Percentiles rank a stretch among this genome's conserved stretches.
Evolutionary conservation across 1,140 invertebrate species (phyloP).

Genomic region (Drosophila azteca): DNA sequence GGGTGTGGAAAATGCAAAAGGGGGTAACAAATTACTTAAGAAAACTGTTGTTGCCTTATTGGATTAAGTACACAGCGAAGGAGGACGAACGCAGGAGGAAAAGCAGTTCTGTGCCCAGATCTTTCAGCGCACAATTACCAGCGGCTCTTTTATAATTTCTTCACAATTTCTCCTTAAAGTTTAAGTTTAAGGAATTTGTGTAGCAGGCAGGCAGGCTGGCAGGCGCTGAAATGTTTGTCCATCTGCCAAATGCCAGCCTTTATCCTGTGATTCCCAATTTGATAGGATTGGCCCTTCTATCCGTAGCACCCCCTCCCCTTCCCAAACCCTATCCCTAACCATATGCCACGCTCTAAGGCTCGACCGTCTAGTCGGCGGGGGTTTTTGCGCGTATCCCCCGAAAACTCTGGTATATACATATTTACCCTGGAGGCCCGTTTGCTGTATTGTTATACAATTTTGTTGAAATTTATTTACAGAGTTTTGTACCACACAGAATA

Average conservation of each 20-base stretch:
- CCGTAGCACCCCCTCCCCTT: not conserved
- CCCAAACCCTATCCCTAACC: too few species aligned
- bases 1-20: conserved; percentile 18
- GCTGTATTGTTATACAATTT: conserved; percentile 81
- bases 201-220: conserved; percentile 5
- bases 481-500: conserved; percentile 77
- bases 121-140: conserved; percentile 76
- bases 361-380: conserved; percentile 8
- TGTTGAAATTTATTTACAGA: conserved; percentile 82
- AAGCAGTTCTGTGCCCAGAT: conserved; percentile 49
- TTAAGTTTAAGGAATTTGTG: conserved; percentile 9
- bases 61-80: conserved; percentile 58
- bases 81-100: conserved; percentile 14
- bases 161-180: conserved; percentile 27
- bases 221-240: conserved; percentile 44
- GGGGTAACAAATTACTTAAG: conserved; percentile 78
- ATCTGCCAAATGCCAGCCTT: conserved; percentile 31
- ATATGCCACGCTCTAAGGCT: conserved; percentile 28
- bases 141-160: conserved; percentile 79
- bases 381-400: conserved; percentile 24
- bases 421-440: conserved; percentile 74
- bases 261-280: conserved; percentile 1
- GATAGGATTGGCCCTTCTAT: not conserved
- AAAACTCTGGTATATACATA: conserved; percentile 33
- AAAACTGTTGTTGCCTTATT: conserved; percentile 81